These are phyloP conservation scores for Anoplius nigerrimus DNA, from an alignment of 2,888 invertebrate species.

Conservation along the genomic window DNA sequence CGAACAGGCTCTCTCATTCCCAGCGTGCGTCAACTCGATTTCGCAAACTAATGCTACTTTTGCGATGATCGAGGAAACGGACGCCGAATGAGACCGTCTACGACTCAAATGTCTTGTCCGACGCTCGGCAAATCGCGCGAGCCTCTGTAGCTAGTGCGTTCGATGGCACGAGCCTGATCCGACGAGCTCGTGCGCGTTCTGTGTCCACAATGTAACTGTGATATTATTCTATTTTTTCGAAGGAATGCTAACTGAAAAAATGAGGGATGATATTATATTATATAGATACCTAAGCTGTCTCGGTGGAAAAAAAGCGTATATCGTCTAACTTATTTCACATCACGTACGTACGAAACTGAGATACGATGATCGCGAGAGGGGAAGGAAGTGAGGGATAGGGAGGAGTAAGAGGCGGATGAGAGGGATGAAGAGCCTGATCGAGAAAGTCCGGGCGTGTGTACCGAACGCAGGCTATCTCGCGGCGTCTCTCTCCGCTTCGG, in stretches of 20 bases:
- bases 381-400: background rate
- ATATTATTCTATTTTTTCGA: constrained; percentile 69
- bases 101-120: constrained; percentile 10
- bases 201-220: constrained; percentile 74
- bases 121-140: constrained; percentile 17
- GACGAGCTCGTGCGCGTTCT: constrained; percentile 50
- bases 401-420: background rate
- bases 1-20: too few relatives aligned
- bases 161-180: constrained; percentile 21
- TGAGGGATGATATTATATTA: constrained; percentile 35
- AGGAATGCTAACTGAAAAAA: constrained; percentile 28
- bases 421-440: background rate
- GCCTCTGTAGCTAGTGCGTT: constrained; percentile 22
- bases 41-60: too few relatives aligned
- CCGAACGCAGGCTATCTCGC: constrained; percentile 9
- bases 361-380: background rate
- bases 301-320: constrained; percentile 29
- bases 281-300: constrained; percentile 31
- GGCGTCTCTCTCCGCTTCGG: constrained; percentile 37
- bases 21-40: too few relatives aligned
- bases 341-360: constrained; percentile 18
- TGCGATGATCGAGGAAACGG: too few relatives aligned
- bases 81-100: too few relatives aligned
- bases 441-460: background rate
- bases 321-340: constrained; percentile 49